Evolutionary conservation across 2,888 invertebrate species (phyloP).

Genomic region (Nomada lathburiana): DNA sequence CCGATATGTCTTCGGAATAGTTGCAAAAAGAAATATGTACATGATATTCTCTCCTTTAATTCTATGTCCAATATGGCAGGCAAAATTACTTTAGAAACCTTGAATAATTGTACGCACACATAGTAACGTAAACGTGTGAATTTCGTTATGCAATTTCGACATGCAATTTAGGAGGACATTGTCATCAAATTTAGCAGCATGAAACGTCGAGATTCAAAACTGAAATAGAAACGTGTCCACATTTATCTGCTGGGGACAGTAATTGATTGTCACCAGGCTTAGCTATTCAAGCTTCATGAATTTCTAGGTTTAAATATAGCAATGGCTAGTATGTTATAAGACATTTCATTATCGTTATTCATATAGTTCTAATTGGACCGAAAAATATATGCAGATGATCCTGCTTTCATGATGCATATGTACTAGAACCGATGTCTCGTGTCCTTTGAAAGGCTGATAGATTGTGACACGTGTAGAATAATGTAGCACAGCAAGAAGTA

Average conservation of each 20-base stretch:
- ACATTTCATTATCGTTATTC: conserved; percentile 36
- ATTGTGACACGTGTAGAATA: conserved; percentile 22
- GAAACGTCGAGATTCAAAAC: background rate
- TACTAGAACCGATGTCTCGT: conserved; percentile 1
- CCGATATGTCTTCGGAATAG: too few relatives aligned
- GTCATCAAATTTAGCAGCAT: background rate
- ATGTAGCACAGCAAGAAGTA: conserved; percentile 12
- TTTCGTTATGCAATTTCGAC: too few relatives aligned
- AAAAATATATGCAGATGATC: conserved; percentile 38
- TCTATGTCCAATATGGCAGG: too few relatives aligned
- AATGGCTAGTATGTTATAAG: background rate
- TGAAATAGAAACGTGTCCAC: conserved; percentile 15
- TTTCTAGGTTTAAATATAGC: conserved; percentile 20
- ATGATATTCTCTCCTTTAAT: too few relatives aligned
- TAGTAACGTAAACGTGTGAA: too few relatives aligned
- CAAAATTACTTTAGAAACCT: too few relatives aligned
- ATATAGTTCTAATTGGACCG: conserved; percentile 22
- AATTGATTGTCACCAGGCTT: conserved; percentile 10
- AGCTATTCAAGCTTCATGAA: background rate
- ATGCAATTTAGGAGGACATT: too few relatives aligned
- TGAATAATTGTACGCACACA: too few relatives aligned
- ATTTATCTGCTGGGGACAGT: conserved; percentile 12
- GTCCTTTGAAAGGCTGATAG: conserved; percentile 16
- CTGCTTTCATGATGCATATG: conserved; percentile 17
- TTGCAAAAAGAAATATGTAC: too few relatives aligned